Percentiles rank a stretch among this genome's conserved stretches.
Evolutionary conservation across 1,140 invertebrate genomes (phyloP).

Genomic region (Ganaspis sp.): DNA sequence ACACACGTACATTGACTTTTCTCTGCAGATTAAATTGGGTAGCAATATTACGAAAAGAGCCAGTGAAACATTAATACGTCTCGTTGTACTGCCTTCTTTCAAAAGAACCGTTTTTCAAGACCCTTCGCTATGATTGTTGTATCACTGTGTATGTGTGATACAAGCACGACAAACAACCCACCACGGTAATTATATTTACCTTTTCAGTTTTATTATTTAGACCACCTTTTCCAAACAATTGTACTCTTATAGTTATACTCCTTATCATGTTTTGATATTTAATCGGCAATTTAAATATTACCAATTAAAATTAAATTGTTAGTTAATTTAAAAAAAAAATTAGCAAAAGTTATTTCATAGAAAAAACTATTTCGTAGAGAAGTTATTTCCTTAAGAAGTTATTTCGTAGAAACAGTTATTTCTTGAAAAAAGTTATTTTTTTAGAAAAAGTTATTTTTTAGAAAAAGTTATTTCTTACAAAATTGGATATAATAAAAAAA

Average conservation of each 20-base stretch:
- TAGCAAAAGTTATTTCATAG: too few relatives aligned
- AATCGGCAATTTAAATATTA: too few relatives aligned
- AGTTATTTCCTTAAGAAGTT: too few relatives aligned
- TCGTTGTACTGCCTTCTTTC: constrained; percentile 53
- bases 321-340: too few relatives aligned
- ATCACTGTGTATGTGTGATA: constrained; percentile 42
- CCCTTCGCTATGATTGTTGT: constrained; percentile 58
- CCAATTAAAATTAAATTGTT: too few relatives aligned
- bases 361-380: too few relatives aligned
- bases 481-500: too few relatives aligned
- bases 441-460: too few relatives aligned
- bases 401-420: too few relatives aligned
- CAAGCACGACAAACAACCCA: constrained; percentile 50
- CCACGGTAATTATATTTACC: constrained; percentile 63
- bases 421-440: too few relatives aligned
- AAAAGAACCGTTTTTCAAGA: constrained; percentile 57
- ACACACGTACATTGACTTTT: constrained; percentile 43
- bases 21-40: constrained; percentile 60
- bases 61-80: constrained; percentile 61
- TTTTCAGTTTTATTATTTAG: constrained; percentile 64
- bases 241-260: not conserved
- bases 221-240: not conserved
- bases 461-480: too few relatives aligned
- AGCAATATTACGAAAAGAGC: constrained; percentile 55
- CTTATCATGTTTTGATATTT: constrained; percentile 41